Evolutionary conservation across 2,113 vertebrate species (phyloP).

Genomic region (Poecile atricapillus): DNA sequence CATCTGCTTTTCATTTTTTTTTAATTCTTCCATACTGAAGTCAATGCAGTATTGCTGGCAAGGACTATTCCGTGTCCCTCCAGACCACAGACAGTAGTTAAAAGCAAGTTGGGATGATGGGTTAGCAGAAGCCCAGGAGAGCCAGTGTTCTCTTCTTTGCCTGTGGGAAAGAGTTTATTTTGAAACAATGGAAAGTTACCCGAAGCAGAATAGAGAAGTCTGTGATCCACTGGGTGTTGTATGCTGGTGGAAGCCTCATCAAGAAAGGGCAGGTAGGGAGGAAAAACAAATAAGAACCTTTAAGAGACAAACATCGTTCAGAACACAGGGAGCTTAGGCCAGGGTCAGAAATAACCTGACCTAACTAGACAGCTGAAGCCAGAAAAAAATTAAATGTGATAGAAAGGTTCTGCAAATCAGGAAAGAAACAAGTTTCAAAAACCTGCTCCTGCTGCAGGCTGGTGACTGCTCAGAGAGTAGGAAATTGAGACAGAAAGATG

Average conservation of each 20-base stretch:
- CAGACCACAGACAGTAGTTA: neutral
- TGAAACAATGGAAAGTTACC: conserved; percentile 30
- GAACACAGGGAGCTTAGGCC: neutral
- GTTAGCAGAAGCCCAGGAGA: conserved; percentile 25
- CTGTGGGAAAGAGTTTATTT: conserved; percentile 26
- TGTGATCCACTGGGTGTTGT: neutral
- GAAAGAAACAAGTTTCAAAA: neutral
- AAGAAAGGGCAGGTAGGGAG: neutral
- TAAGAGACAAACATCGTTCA: neutral
- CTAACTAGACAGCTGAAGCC: neutral
- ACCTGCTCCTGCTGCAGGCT: neutral
- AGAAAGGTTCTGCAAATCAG: neutral
- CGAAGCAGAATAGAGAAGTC: neutral
- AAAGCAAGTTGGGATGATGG: neutral
- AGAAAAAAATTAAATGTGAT: neutral
- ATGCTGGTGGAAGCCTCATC: neutral
- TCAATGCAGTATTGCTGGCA: neutral
- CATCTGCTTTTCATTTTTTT: neutral
- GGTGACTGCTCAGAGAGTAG: neutral
- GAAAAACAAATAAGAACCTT: neutral
- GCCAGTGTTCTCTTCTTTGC: neutral
- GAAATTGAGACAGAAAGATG: neutral
- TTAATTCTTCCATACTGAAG: neutral
- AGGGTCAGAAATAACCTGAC: neutral
- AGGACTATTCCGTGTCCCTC: neutral